Conservation (phyloP, 2,888 invertebrate species). For the Synanthedon tipuliformis region DNA sequence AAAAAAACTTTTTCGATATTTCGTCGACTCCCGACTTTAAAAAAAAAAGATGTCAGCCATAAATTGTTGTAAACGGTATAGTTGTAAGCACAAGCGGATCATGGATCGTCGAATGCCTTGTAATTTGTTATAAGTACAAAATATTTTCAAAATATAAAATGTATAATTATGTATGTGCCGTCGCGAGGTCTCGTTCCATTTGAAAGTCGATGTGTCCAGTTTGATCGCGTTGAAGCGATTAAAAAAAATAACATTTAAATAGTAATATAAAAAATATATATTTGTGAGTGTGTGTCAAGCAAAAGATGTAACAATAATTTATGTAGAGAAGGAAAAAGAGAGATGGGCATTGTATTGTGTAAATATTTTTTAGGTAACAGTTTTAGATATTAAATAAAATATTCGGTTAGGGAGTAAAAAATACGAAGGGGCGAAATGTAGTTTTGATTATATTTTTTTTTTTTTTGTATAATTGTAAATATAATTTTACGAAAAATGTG, state of each 20-base stretch:
- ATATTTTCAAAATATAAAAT: neutral
- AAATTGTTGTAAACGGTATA: neutral
- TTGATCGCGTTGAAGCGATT: neutral
- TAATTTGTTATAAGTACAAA: slow-evolving; percentile 48
- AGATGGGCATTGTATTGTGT: slow-evolving; percentile 39
- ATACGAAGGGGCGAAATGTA: no score
- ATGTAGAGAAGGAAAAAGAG: slow-evolving; percentile 19
- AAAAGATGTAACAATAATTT: slow-evolving; percentile 11
- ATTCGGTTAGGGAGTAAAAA: no score
- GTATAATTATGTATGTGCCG: no score
- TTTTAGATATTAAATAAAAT: no score
- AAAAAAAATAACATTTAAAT: no score
- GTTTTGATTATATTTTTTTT: no score
- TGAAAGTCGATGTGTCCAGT: neutral
- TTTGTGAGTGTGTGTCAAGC: no score
- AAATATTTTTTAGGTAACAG: slow-evolving; percentile 28
- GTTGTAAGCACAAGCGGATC: slow-evolving; percentile 36
- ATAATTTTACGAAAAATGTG: slow-evolving; percentile 38
- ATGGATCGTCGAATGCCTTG: slow-evolving; percentile 42
- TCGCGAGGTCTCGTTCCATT: neutral
- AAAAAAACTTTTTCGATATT: no score
- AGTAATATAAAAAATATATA: no score
- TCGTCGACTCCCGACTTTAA: no score
- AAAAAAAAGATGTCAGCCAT: neutral
- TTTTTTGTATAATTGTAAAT: slow-evolving; percentile 37